Base-by-base conservation (phyloP, 1,140 invertebrate genomes). In the Trinorchestia longiramus region DNA sequence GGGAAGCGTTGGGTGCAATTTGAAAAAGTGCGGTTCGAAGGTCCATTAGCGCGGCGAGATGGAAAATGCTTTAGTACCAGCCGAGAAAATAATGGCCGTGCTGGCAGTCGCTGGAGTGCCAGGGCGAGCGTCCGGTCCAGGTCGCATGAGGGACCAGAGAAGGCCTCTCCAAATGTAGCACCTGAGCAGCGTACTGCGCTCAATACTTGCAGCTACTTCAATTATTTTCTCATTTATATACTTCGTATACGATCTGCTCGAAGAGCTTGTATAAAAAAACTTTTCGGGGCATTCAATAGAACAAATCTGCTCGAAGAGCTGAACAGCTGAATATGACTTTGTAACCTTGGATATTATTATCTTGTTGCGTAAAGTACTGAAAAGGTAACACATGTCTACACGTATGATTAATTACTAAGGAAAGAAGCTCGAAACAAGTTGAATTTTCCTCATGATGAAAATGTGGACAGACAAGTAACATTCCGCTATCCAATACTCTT, bases 1-100 rank as follows among this genome's bases (percentile, higher is more conserved):
- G 28, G 62, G 62, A 77, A 77, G 62, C 62, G 62, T 77, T 77
- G 62, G 62, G 43, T 6, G 44, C 44, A 94, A 94, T 94, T 94
- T 94, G 43, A 94, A 94, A 94, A 94, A 94, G 92, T 94, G 92
- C 43, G 43, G 43, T 94, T 94, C 44, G 43, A 94, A 94, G 88
- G 92, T 94, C 92, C 92, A 94, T 94, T 94, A 94, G 92, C 44
- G 92, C 92, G 44, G 36, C 92, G 92, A 94, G 92, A 94, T 94
- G 92, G 92, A 94, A 94, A 94, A 94, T 94, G 92, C 92, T 94
- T 94, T 94, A 94, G 92, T 94, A 94, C 92, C 92, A 47, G 92
- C 92, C 43, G 92, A 94, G 92, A 42, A 94, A 94, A 45, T 47
- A 94, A 94, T 94, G 92, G 92, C 40, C 6, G 92, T 43, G 92